These are phyloP conservation scores for Micronycteris hirsuta DNA, from an alignment of 2,113 vertebrate species.

Conservation along the genomic window DNA sequence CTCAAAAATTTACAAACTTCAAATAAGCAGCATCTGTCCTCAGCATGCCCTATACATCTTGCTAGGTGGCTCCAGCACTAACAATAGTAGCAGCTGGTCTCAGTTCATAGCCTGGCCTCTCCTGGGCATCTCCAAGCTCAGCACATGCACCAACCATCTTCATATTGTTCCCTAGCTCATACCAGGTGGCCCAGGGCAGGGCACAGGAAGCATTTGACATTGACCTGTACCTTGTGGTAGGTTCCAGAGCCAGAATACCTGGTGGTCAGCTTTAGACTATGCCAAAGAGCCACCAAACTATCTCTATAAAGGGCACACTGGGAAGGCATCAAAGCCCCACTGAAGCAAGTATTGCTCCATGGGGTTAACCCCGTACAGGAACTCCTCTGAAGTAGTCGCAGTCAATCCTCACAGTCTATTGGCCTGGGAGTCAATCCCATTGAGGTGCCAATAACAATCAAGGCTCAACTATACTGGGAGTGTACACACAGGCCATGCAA, in stretches of 20 bases:
- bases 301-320: neutral
- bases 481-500: neutral
- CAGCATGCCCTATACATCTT: neutral
- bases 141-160: neutral
- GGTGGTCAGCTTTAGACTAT: neutral
- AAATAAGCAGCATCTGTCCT: neutral
- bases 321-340: neutral
- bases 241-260: neutral
- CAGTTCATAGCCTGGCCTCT: neutral
- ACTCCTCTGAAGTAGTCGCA: neutral
- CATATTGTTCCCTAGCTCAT: neutral
- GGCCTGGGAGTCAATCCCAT: neutral
- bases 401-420: neutral
- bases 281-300: neutral
- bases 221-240: neutral
- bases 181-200: neutral
- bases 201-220: neutral
- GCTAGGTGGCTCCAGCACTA: neutral
- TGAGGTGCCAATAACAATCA: neutral
- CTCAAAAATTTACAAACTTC: neutral
- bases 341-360: neutral
- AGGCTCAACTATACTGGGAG: neutral
- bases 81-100: neutral
- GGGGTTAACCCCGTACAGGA: neutral
- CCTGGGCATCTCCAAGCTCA: neutral